Evolutionary conservation across 2,113 vertebrate genomes (phyloP).

Genomic region (Pangasianodon hypophthalmus): DNA sequence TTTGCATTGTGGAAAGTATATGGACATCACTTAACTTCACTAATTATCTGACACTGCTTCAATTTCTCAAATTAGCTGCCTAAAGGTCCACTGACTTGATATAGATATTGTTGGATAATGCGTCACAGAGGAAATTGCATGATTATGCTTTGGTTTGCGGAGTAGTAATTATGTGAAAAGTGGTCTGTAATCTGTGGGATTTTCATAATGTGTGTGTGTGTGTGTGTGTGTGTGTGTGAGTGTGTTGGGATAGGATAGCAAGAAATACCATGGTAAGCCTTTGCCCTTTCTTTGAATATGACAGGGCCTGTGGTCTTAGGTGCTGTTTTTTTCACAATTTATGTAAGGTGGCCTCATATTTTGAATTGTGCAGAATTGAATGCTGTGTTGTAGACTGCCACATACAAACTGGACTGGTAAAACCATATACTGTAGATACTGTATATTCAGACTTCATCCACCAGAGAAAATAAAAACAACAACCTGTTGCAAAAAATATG

Average conservation of each 20-base stretch:
- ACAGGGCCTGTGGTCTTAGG: not conserved
- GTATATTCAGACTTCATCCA: not conserved
- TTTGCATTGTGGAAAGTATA: conserved; percentile 16
- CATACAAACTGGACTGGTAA: not conserved
- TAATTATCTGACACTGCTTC: conserved; percentile 50
- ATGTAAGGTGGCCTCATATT: not conserved
- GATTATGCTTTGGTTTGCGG: conserved; percentile 73
- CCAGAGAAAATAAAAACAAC: not conserved
- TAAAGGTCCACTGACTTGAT: conserved; percentile 23
- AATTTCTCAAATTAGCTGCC: not conserved
- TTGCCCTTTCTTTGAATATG: conserved; percentile 16
- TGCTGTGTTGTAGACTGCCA: not conserved
- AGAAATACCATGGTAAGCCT: conserved; percentile 36
- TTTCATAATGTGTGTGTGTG: conserved; percentile 69
- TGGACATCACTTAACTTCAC: conserved; percentile 59
- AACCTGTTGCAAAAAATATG: not conserved
- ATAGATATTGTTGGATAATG: conserved; percentile 42
- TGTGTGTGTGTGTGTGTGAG: conserved; percentile 60
- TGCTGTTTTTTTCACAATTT: not conserved
- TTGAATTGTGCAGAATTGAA: not conserved
- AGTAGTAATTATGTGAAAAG: conserved; percentile 75
- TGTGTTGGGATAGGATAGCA: conserved; percentile 40
- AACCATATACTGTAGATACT: not conserved
- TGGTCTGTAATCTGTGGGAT: conserved; percentile 77
- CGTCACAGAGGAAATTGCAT: conserved; percentile 74